Base-by-base conservation (phyloP, 2,888 invertebrate species). In the Exocentrus adspersus region DNA sequence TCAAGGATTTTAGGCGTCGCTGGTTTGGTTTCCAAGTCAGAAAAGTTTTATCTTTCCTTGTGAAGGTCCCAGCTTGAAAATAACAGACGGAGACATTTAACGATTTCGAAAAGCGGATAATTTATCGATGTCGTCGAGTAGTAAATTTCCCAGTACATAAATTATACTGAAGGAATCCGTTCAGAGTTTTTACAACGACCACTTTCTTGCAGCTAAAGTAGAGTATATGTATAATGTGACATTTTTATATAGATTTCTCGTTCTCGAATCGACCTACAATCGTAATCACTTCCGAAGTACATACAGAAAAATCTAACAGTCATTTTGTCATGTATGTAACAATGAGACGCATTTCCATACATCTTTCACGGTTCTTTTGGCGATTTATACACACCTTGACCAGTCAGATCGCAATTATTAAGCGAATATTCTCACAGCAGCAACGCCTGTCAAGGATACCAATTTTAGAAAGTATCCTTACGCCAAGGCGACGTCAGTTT, bases 381-480 rank as follows among this genome's bases (percentile, higher is more conserved):
- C 9, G 43, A 54, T 54, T n/a, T 54, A 43, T 42, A 54, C 54
- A 43, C 24, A 43, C 54, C 54, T 54, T 54, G 54, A 54, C 54
- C 54, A 28, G 43, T 54, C 30, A 17, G 24, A 28, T 16, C 28
- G 43, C 28, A 43, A 14, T 42, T 43, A n/a, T n/a, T n/a, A n/a
- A 12, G 28, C 30, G 43, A 42, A 54, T 54, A 54, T 54, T 17
- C 24, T 54, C 43, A 43, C 51, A 32, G 24, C 16, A 20, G n/a
- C n/a, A n/a, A n/a, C n/a, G 10, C 10, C 28, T 43, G 16, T 54
- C 54, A 54, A 54, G 54, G 54, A 54, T 42, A 21, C 17, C 43
- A 28, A 43, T 53, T 54, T 54, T 54, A 54, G 54, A 54, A 54
- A 54, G 54, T 37, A 37, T 37, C 37, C 37, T 37, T 37, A 37